Evolutionary conservation across 2,797 vertebrate species (phyloP), one percentile per base, ranked within the genome.

Genomic region (Adelosebastes latens): DNA sequence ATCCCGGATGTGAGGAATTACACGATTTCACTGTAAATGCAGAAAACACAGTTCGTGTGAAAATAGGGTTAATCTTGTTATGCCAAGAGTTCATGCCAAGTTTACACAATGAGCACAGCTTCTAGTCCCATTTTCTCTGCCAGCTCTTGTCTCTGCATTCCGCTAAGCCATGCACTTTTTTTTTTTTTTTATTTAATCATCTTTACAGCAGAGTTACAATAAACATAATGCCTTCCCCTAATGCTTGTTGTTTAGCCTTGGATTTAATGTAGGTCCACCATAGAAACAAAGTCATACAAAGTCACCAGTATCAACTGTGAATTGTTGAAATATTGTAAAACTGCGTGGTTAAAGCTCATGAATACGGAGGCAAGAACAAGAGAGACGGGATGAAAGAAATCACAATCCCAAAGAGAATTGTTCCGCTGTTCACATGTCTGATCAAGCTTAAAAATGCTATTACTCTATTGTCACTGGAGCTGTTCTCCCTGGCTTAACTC

Each of bases 11-110:
- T 80, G 73, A n/a, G 74, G 83, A 87, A 88, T 91, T 87, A 91
- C 86, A 87, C 18, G 4, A 80, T 77, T 84, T 72, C 67, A 72
- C 80, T 82, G 72, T 86, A 81, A 87, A 87, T 42, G 58, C 75
- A 67, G 80, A 80, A 83, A 82, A 80, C 66, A 79, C 42, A 84
- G 78, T 85, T 89, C 72, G 67, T 85, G 81, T 79, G 64, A 89
- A 89, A 88, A 90, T 70, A 89, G 84, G 86, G 89, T 93, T 93
- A 93, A 95, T 95, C 92, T 91, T 79, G 91, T 94, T 93, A 92
- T 68, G 64, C 61, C 31, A 25, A 52, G 74, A 85, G 86, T 87
- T 85, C 77, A 88, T 85, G 93, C 92, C 93, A 93, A 90, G 86
- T 90, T 89, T 87, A 34, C 66, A 90, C 91, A 94, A 94, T 90